Evolutionary conservation across 2,888 invertebrate species (phyloP), one percentile per base, ranked within the genome.

Genomic region (Formica aserva): DNA sequence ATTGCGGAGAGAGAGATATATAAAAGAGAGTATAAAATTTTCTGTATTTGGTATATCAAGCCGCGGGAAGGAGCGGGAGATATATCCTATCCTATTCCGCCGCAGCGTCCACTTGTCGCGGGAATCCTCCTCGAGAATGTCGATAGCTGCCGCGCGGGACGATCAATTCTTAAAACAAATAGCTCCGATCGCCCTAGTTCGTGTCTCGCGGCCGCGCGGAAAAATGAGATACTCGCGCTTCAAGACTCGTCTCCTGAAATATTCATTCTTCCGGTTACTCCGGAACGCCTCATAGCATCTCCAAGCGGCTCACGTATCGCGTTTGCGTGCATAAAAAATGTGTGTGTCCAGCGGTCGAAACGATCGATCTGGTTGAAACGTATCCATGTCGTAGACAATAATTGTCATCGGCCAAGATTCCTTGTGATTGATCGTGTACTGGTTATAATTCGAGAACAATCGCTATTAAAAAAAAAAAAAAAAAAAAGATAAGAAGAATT

Each of bases 111-210:
- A 65, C 71, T 35, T 41, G 74, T 75, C 74, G 41, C 32, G 38
- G 52, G 26, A 45, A 22, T 77, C 22, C 26, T 32, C 52, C 45
- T 65, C 66, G 35, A 45, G 32, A 60, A 78, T 15, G 60, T 82
- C 76, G 75, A 65, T 76, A 29, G 62, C 52, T 41, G 41, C 8
- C 8, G 62, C 85, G n/a, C 18, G 29, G 57, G 22, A 52, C 48
- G 85, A 82, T 84, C 65, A 84, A 86, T 86, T 85, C 85, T 77
- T 86, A 85, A 86, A 86, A 84, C 71, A 78, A 86, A 86, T 63
- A 57, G 71, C 72, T 8, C 48, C 76, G 75, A 81, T 81, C 83
- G 83, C 29, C n/a, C 82, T 65, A 82, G 69, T 80, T 69, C 65
- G 83, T 32, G 84, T 74, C 60, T 74, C 62, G 48, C 62, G 83